Conservation (phyloP, 1,140 invertebrate species). For the Tetranychus cinnabarinus region DNA sequence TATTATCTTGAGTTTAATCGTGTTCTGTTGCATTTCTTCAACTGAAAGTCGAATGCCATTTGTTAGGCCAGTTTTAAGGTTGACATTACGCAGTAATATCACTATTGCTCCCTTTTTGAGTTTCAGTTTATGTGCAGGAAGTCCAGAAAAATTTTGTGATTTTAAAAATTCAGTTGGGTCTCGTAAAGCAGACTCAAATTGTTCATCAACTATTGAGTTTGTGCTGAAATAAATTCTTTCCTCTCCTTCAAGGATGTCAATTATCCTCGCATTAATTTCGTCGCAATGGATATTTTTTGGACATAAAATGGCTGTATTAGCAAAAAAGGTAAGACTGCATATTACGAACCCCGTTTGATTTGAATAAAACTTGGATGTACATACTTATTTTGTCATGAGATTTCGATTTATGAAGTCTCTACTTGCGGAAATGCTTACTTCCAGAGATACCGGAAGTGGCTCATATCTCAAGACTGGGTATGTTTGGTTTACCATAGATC, state of each 20-base stretch:
- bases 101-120: constrained; percentile 19
- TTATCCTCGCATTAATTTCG: neutral
- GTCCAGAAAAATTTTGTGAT: constrained; percentile 16
- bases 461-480: no score
- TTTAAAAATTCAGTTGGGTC: constrained; percentile 7
- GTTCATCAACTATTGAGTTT: neutral
- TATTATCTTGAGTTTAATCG: neutral
- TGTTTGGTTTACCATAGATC: no score
- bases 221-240: neutral
- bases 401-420: neutral
- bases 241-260: neutral
- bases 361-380: neutral
- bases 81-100: constrained; percentile 22
- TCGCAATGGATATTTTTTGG: neutral
- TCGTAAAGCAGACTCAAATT: neutral
- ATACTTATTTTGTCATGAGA: neutral
- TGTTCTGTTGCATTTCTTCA: neutral
- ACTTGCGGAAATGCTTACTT: no score
- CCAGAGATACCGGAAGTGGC: no score
- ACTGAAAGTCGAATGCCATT: neutral
- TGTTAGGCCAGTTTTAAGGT: constrained; percentile 11
- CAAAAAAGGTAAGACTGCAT: no score
- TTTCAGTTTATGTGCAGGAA: constrained; percentile 20
- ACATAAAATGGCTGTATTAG: neutral
- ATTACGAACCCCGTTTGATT: neutral